These are phyloP conservation scores for Amphipyra tragopoginis DNA, from an alignment of 2,888 invertebrate genomes.

Conservation along the genomic window DNA sequence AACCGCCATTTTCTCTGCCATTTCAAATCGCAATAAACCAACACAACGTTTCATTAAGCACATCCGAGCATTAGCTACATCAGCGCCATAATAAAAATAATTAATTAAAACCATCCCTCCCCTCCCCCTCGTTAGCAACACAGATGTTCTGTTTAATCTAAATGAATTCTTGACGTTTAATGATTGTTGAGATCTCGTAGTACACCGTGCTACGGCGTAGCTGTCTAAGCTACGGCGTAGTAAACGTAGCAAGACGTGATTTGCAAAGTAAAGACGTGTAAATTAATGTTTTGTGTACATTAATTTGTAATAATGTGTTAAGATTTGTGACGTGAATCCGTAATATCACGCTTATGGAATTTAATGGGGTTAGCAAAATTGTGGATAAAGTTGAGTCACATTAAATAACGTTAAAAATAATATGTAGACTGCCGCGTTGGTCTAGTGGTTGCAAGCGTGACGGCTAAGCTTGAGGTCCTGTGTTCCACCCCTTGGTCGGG, in stretches of 20 bases:
- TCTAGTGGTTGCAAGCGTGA: too few species aligned
- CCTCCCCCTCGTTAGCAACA: constrained; percentile 43
- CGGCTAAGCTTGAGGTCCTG: too few species aligned
- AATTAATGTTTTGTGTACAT: constrained; percentile 2
- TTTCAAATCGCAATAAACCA: constrained; percentile 16
- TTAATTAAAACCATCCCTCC: constrained; percentile 41
- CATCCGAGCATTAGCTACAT: constrained; percentile 29
- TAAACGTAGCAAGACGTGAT: constrained; percentile 19
- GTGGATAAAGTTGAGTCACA: too few species aligned
- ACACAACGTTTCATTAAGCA: constrained; percentile 31
- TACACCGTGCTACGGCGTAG: constrained; percentile 36
- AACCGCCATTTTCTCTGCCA: constrained; percentile 1
- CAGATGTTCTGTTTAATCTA: constrained; percentile 54
- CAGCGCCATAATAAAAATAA: constrained; percentile 47
- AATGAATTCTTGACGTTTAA: constrained; percentile 48
- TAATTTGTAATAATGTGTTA: not conserved
- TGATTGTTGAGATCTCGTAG: constrained; percentile 17
- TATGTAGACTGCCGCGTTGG: not conserved
- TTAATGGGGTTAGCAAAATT: too few species aligned
- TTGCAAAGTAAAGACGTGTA: not conserved
- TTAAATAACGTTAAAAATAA: not conserved
- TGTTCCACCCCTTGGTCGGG: too few species aligned
- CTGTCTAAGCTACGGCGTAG: constrained; percentile 38
- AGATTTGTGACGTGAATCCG: not conserved
- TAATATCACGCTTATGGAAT: not conserved